These are phyloP conservation scores for Volucella inflata DNA, from an alignment of 2,888 invertebrate genomes.

Conservation along the genomic window DNA sequence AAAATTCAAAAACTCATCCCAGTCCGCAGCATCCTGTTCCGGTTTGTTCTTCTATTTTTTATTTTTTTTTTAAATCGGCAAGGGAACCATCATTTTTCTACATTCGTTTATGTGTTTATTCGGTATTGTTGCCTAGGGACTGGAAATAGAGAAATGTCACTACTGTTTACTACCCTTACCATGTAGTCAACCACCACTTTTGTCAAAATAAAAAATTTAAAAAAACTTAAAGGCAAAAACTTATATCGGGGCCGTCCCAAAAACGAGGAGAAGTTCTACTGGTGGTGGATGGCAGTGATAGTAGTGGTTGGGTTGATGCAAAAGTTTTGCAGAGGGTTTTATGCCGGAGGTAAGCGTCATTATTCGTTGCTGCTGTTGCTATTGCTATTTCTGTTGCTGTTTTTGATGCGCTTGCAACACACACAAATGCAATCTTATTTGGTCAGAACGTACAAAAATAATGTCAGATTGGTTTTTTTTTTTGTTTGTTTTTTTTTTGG, in stretches of 20 bases:
- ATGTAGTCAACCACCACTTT: neutral
- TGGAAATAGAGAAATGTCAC: slow-evolving; percentile 68
- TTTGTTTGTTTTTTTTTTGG: too few relatives aligned
- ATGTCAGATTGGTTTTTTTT: too few relatives aligned
- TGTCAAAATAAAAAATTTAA: slow-evolving; percentile 13
- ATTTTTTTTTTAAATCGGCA: slow-evolving; percentile 50
- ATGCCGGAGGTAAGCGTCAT: too few relatives aligned
- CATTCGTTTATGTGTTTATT: slow-evolving; percentile 73
- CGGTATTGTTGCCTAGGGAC: slow-evolving; percentile 67
- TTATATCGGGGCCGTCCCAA: slow-evolving; percentile 32
- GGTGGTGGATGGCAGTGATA: too few relatives aligned
- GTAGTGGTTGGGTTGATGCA: too few relatives aligned
- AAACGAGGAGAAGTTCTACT: neutral
- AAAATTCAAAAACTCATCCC: neutral
- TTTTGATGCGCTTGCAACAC: too few relatives aligned
- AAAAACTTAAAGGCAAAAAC: slow-evolving; percentile 17
- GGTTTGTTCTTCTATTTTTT: neutral
- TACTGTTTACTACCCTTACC: slow-evolving; percentile 16
- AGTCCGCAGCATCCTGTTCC: neutral
- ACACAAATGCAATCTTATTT: too few relatives aligned
- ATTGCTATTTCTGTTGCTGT: too few relatives aligned
- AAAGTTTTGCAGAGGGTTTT: too few relatives aligned
- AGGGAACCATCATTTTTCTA: slow-evolving; percentile 72
- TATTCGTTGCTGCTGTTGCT: too few relatives aligned
- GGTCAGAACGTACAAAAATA: too few relatives aligned